These are phyloP conservation scores for Caenorhabditis japonica DNA, from an alignment of 2,888 invertebrate species.

Conservation along the genomic window DNA sequence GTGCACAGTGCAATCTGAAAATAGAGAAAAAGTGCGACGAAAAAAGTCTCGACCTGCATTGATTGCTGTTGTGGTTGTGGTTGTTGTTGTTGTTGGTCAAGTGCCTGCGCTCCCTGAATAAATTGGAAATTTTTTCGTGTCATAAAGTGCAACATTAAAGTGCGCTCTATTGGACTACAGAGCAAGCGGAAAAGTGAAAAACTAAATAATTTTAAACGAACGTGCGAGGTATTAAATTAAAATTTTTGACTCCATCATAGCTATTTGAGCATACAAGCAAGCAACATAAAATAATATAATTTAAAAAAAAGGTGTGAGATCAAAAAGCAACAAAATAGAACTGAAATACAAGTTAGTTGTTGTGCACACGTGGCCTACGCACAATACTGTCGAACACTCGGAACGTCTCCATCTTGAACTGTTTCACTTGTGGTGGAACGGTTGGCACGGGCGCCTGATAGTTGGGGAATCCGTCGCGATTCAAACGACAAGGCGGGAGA, in stretches of 20 bases:
- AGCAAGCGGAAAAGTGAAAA: background rate
- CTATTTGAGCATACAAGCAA: background rate
- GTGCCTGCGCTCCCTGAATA: conserved; percentile 45
- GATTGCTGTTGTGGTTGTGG: conserved; percentile 8
- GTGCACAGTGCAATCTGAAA: conserved; percentile 1
- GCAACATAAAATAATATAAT: background rate
- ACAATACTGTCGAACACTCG: conserved; percentile 66
- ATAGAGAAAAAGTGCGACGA: conserved; percentile 9
- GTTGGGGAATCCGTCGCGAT: conserved; percentile 58
- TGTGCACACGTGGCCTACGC: conserved; percentile 35
- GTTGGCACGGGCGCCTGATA: conserved; percentile 66
- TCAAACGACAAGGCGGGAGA: conserved; percentile 70
- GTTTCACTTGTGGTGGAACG: conserved; percentile 71
- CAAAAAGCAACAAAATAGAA: background rate
- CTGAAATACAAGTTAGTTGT: background rate
- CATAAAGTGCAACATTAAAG: background rate
- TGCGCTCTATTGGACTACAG: conserved; percentile 6
- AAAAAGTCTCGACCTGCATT: conserved; percentile 45
- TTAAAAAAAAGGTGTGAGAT: background rate
- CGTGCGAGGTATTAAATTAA: too few relatives aligned
- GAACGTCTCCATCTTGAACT: conserved; percentile 75
- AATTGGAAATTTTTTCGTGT: conserved; percentile 1
- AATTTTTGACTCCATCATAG: too few relatives aligned
- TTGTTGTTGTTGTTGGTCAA: conserved; percentile 19
- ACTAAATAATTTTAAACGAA: too few relatives aligned